Conservation (phyloP, 2,888 invertebrate genomes). For the Brenthis ino region DNA sequence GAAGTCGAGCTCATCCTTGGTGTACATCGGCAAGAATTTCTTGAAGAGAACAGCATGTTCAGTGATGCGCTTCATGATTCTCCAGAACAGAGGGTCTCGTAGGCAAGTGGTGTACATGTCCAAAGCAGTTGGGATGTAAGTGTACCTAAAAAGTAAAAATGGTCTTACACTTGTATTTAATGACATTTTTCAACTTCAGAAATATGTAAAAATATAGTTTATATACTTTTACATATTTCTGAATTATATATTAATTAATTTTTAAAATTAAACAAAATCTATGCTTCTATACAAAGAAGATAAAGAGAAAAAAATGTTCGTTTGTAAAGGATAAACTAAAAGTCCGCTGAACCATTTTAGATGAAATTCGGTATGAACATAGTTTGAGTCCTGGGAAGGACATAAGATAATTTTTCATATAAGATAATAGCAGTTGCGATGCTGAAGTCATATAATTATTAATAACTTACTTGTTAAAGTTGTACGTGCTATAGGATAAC, state of each 20-base stretch:
- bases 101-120: conserved; percentile 85
- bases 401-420: too few relatives aligned
- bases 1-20: conserved; percentile 82
- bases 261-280: too few relatives aligned
- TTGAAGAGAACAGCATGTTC: conserved; percentile 83
- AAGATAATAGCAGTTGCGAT: too few relatives aligned
- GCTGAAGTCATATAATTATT: neutral
- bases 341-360: too few relatives aligned
- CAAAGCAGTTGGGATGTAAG: conserved; percentile 82
- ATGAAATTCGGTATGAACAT: too few relatives aligned
- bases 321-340: too few relatives aligned
- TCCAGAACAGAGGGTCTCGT: conserved; percentile 89
- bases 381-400: too few relatives aligned
- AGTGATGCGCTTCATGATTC: conserved; percentile 84
- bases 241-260: too few relatives aligned
- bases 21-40: conserved; percentile 82
- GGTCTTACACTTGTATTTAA: neutral
- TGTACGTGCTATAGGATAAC: conserved; percentile 65
- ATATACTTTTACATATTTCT: too few relatives aligned
- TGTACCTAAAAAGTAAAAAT: conserved; percentile 56
- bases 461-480: conserved; percentile 64
- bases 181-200: neutral
- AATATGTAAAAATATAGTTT: neutral
- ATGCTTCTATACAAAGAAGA: too few relatives aligned
- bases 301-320: too few relatives aligned